These are phyloP conservation scores for Pelecanoides urinatrix DNA, from an alignment of 2,113 vertebrate genomes.

Conservation along the genomic window DNA sequence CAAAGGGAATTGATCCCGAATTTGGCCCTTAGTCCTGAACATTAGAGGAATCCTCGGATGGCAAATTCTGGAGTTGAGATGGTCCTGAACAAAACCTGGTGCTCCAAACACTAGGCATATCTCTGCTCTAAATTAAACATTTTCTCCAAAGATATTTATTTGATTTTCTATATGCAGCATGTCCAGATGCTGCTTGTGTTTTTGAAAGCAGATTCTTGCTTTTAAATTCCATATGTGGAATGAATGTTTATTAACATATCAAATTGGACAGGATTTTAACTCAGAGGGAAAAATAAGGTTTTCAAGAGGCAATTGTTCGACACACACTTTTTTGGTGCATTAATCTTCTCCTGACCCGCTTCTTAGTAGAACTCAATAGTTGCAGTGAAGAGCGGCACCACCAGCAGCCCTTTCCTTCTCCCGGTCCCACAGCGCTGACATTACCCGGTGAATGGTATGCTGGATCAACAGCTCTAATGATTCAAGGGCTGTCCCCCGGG, in stretches of 20 bases:
- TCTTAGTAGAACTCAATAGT: neutral
- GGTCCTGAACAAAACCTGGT: neutral
- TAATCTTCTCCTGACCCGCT: neutral
- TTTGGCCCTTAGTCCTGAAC: neutral
- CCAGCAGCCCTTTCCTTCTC: neutral
- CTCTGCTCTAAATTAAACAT: neutral
- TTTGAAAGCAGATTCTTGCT: constrained; percentile 14
- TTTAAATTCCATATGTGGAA: constrained; percentile 26
- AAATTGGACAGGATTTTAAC: neutral
- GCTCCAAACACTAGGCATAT: neutral
- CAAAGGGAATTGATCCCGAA: neutral
- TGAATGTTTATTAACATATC: constrained; percentile 1
- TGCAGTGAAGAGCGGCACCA: neutral
- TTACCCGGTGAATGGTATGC: neutral
- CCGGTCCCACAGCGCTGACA: neutral
- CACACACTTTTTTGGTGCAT: neutral
- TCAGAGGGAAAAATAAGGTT: neutral
- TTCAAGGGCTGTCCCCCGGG: neutral
- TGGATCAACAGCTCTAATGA: neutral
- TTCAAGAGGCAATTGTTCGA: neutral
- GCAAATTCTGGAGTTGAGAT: neutral
- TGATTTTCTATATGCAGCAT: constrained; percentile 19
- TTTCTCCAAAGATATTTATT: constrained; percentile 23
- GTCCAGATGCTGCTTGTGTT: neutral
- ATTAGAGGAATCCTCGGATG: neutral